Base-by-base conservation (phyloP, 2,113 vertebrate genomes). In the Phyllopteryx taeniolatus region DNA sequence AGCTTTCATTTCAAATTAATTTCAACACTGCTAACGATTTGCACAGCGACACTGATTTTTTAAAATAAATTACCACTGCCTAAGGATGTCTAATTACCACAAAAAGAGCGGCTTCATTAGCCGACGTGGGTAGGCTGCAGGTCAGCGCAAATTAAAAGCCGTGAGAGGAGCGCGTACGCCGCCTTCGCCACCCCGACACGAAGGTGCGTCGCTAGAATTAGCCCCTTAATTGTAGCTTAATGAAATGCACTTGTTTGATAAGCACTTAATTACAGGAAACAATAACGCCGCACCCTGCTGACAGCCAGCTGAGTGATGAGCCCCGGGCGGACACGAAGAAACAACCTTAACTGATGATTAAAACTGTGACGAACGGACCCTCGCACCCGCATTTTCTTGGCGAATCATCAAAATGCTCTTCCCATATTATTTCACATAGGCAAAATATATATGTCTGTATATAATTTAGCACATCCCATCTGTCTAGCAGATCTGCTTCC, bases 221-320 rank as follows among this genome's bases (percentile, higher is more conserved):
- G 91, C 90, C 90, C 80, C 81, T 86, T 95, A 95, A 95, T 95
- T 96, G 94, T 92, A 86, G 89, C 75, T 80, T 95, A 96, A 96
- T 95, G 94, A 96, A 96, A 95, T 92, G 93, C 92, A 94, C 95
- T 92, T 94, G 94, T 96, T 96, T 95, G 94, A 96, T 95, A 95
- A 95, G 91, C 93, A 90, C 91, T 94, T 96, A 96, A 96, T 96
- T 95, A 95, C 91, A 87, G 91, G 87, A 95, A 93, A 95, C 94
- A 94, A 95, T 94, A 94, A 94, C 86, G 80, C 83, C 65, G 87
- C 83, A 88, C 91, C 91, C 91, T 0, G 76, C 92, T 87, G 94
- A 93, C 92, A 91, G 87, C 71, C 88, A 86, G 87, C 86, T 63
- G 83, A 93, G 81, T 68, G 86, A 87, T 91, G 90, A 92, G 82